phyloP scores from a whole-genome alignment of 2,113 vertebrate species.

The Ascaphus truei region DNA sequence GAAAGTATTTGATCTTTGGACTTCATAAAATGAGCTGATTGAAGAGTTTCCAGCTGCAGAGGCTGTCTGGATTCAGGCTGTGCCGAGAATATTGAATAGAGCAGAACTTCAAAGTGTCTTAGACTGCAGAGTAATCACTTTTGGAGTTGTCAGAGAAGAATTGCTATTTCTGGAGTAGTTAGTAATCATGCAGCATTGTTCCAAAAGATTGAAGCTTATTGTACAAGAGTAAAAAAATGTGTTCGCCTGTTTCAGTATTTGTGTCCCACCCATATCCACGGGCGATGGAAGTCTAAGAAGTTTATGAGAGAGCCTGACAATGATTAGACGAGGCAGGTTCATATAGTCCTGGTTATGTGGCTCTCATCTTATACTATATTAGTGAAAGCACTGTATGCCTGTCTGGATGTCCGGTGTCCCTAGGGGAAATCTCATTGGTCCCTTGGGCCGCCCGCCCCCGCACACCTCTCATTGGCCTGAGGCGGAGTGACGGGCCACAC shows the following conservation, averaged over 20 bases:
- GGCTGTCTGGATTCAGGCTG: constrained; percentile 27
- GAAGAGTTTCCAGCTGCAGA: constrained; percentile 29
- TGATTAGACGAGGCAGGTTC: neutral
- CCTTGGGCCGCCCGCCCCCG: too few relatives aligned
- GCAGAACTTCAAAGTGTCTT: constrained; percentile 40
- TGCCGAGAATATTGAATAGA: neutral
- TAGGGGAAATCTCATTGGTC: too few relatives aligned
- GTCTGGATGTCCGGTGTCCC: too few relatives aligned
- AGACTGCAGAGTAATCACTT: constrained; percentile 45
- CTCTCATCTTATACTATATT: too few relatives aligned
- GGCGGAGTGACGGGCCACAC: too few relatives aligned
- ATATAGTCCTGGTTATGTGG: neutral
- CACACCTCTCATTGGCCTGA: too few relatives aligned
- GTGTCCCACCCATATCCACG: neutral
- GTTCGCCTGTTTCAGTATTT: constrained; percentile 4
- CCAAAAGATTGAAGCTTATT: constrained; percentile 17
- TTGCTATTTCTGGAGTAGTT: constrained; percentile 30
- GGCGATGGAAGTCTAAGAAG: neutral
- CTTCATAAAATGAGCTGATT: constrained; percentile 20
- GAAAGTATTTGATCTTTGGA: constrained; percentile 11
- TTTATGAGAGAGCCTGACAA: neutral
- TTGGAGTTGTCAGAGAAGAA: constrained; percentile 43
- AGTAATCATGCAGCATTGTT: constrained; percentile 34
- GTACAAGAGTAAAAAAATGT: constrained; percentile 1
- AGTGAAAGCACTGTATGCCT: too few relatives aligned